phyloP scores from a whole-genome alignment of 2,888 invertebrate genomes.

The Eupithecia centaureata region DNA sequence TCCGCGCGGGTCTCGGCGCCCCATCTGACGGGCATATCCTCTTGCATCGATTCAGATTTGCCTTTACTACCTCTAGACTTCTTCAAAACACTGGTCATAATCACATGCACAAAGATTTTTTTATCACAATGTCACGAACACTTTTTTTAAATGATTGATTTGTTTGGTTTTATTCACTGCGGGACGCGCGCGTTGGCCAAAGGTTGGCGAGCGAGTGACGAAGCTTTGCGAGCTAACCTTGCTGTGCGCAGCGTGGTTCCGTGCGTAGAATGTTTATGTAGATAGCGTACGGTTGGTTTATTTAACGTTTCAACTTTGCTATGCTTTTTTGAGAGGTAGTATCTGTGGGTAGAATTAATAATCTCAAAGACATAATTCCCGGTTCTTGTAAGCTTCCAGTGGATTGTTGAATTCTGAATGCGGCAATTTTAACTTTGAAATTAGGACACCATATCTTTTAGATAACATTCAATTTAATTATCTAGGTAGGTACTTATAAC shows the following conservation, averaged over 20 bases:
- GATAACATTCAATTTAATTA: too few species aligned
- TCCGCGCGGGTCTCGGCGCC: conserved; percentile 78
- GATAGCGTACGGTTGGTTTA: conserved; percentile 4
- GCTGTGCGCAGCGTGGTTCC: conserved; percentile 30
- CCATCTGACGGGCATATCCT: conserved; percentile 77
- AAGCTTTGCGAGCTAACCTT: conserved; percentile 38
- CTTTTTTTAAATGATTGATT: conserved; percentile 38
- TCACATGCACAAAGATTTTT: conserved; percentile 68
- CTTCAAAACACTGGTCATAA: conserved; percentile 82
- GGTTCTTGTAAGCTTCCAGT: not conserved
- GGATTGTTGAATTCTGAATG: not conserved
- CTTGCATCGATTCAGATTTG: conserved; percentile 82
- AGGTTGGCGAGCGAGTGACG: conserved; percentile 43
- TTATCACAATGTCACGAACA: conserved; percentile 47
- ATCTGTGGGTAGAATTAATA: not conserved
- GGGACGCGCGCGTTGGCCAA: conserved; percentile 30
- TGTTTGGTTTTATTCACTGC: not conserved
- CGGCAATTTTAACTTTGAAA: not conserved
- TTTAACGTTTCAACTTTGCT: conserved; percentile 7
- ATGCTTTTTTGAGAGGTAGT: too few species aligned
- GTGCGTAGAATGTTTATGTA: conserved; percentile 12
- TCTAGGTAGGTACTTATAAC: too few species aligned
- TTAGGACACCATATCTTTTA: not conserved
- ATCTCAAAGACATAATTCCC: not conserved
- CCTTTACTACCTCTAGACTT: conserved; percentile 79